A percentile compares a stretch with the other conserved stretches of the same genome.
Evolutionary conservation across 2,113 vertebrate species (phyloP).

Genomic region (Pedionomus torquatus): DNA sequence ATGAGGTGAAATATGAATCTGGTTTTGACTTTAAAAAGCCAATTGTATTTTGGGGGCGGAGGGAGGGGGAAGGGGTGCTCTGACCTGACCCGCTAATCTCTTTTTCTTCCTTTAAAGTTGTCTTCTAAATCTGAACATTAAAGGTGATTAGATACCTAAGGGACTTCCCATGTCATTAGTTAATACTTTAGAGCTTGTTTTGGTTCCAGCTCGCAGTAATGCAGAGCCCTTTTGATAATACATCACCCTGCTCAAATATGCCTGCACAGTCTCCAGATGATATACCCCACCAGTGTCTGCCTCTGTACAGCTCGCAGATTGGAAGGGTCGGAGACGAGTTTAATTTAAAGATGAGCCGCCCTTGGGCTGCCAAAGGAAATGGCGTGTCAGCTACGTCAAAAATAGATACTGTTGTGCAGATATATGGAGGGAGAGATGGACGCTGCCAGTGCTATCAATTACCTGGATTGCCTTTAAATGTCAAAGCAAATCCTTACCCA

Average conservation of each 20-base stretch:
- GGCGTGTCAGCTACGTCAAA: slow-evolving; percentile 80
- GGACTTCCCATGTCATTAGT: slow-evolving; percentile 77
- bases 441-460: slow-evolving; percentile 77
- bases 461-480: slow-evolving; percentile 86
- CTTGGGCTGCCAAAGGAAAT: slow-evolving; percentile 81
- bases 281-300: slow-evolving; percentile 67
- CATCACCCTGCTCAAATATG: slow-evolving; percentile 68
- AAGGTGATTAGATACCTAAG: slow-evolving; percentile 77
- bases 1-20: slow-evolving; percentile 66
- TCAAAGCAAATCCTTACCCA: slow-evolving; percentile 83
- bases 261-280: slow-evolving; percentile 75
- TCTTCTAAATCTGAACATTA: slow-evolving; percentile 74
- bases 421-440: slow-evolving; percentile 81
- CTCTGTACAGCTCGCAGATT: slow-evolving; percentile 53
- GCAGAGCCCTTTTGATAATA: slow-evolving; percentile 59
- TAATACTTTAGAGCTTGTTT: slow-evolving; percentile 70
- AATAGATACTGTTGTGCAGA: slow-evolving; percentile 85
- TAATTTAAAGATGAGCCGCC: slow-evolving; percentile 81
- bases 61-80: slow-evolving; percentile 60
- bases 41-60: slow-evolving; percentile 53
- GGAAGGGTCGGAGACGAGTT: slow-evolving; percentile 75
- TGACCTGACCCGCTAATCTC: slow-evolving; percentile 75
- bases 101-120: slow-evolving; percentile 75
- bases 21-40: slow-evolving; percentile 68
- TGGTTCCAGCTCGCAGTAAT: slow-evolving; percentile 47